These are phyloP conservation scores for Trypoxylus dichotomus DNA, from an alignment of 1,140 invertebrate species.

Conservation along the genomic window DNA sequence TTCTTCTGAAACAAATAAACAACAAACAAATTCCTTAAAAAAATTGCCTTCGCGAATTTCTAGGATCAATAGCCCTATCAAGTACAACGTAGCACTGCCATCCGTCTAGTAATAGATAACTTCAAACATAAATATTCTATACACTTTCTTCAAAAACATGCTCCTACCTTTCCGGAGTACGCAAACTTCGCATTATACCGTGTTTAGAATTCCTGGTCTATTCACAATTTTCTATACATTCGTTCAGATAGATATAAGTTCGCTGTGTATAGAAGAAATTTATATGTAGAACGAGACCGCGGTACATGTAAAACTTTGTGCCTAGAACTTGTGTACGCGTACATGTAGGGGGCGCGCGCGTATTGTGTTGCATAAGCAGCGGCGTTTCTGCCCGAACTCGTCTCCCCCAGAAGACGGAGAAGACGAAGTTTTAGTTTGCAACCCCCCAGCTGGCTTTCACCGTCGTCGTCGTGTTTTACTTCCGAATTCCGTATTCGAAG, in stretches of 20 bases:
- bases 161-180: background rate
- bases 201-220: conserved; percentile 40
- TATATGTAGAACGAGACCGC: conserved; percentile 46
- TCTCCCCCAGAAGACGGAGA: background rate
- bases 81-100: no score
- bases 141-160: no score
- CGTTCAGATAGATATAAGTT: background rate
- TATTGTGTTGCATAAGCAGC: conserved; percentile 44
- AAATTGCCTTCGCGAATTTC: no score
- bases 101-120: no score
- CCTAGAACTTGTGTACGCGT: conserved; percentile 29
- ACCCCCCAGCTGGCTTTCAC: conserved; percentile 41
- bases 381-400: conserved; percentile 27
- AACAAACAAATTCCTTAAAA: no score
- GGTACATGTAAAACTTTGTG: conserved; percentile 49
- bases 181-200: background rate
- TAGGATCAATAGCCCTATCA: no score
- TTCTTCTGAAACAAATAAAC: no score
- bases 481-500: conserved; percentile 38
- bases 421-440: conserved; percentile 38
- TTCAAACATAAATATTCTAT: no score
- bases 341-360: background rate
- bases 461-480: conserved; percentile 41
- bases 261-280: conserved; percentile 38
- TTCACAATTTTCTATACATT: conserved; percentile 46